Percentiles rank a stretch among this genome's conserved stretches.
These are phyloP conservation scores for Cathartes aura DNA, from an alignment of 2,113 vertebrate genomes.

Conservation along the genomic window DNA sequence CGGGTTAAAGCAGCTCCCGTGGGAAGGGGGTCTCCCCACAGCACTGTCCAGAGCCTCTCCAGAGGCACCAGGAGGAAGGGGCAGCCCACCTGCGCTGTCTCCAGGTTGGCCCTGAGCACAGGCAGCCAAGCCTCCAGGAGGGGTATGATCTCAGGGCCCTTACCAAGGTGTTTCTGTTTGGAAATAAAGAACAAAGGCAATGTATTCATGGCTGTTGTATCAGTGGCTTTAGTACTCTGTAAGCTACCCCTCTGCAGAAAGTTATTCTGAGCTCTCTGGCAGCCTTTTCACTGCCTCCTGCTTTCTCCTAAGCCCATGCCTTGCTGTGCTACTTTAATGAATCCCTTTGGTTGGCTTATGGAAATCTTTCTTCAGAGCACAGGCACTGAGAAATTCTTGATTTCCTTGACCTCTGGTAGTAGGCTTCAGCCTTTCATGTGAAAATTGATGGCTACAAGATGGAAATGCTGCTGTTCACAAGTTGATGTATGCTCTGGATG, in stretches of 20 bases:
- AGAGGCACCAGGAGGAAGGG: not conserved
- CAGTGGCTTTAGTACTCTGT: not conserved
- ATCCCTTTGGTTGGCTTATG: not conserved
- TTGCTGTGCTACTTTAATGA: not conserved
- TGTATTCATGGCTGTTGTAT: not conserved
- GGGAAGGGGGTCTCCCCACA: not conserved
- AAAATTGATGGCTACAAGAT: not conserved
- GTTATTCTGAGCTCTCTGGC: not conserved
- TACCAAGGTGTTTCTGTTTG: not conserved
- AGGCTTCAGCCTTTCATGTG: not conserved
- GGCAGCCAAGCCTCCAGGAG: not conserved
- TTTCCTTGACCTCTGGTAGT: not conserved
- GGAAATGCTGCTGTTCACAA: not conserved
- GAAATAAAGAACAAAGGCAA: not conserved
- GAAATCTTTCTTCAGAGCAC: not conserved
- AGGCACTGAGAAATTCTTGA: not conserved
- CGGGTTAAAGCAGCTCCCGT: accelerated
- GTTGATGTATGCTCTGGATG: not conserved
- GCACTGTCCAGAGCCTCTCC: not conserved
- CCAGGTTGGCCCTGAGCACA: not conserved
- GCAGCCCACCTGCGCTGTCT: not conserved
- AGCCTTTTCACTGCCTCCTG: not conserved
- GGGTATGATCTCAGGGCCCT: not conserved
- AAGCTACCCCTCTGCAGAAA: not conserved
- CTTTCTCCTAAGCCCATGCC: not conserved